Evolutionary conservation across 2,797 vertebrate species (phyloP).

Genomic region (Hippopotamyrus pictus): DNA sequence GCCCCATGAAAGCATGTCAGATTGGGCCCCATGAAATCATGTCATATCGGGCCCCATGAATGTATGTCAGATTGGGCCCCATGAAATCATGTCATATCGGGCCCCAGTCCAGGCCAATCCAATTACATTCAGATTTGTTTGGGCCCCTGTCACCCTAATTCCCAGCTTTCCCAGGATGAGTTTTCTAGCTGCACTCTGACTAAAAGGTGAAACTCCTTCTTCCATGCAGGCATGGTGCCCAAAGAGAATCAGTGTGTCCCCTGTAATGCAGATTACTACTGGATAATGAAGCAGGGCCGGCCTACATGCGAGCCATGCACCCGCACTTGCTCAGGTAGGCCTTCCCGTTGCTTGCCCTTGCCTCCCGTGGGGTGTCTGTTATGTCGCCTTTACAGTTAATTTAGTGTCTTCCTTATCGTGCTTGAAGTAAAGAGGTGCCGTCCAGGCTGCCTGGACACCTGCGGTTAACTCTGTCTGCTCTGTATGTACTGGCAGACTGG

Average conservation of each 20-base stretch:
- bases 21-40: no score
- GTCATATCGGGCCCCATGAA: no score
- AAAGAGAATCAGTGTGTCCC: not conserved
- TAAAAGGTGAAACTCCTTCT: not conserved
- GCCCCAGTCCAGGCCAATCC: not conserved
- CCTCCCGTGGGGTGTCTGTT: not conserved
- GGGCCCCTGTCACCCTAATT: not conserved
- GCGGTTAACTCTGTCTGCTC: not conserved
- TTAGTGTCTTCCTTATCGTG: not conserved
- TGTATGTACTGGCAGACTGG: not conserved
- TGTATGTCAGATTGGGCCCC: no score
- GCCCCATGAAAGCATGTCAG: no score
- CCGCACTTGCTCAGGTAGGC: not conserved
- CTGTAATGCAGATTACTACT: not conserved
- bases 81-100: no score
- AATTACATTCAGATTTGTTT: not conserved
- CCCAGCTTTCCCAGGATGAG: not conserved
- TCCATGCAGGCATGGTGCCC: not conserved
- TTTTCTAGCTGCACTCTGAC: not conserved
- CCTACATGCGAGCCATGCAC: not conserved
- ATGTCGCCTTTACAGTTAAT: not conserved
- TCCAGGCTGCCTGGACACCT: not conserved
- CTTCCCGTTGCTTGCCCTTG: not conserved
- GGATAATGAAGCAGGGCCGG: not conserved
- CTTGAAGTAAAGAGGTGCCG: not conserved